phyloP scores from a whole-genome alignment of 2,797 vertebrate genomes.

The Chloroceryle amazona region DNA sequence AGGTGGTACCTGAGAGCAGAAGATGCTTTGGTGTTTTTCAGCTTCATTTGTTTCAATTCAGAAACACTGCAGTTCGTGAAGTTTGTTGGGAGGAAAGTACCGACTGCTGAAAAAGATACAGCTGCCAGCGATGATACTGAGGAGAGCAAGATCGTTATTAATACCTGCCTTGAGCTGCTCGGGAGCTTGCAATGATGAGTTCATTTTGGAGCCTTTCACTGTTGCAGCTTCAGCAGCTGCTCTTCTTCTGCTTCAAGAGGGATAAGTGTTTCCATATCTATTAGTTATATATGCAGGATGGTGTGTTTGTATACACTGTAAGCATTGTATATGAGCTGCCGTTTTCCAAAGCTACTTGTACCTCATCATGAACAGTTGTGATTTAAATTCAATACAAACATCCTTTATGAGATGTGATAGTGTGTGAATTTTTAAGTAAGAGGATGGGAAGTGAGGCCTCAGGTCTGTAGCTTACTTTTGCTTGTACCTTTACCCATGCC shows the following conservation, averaged over 20 bases:
- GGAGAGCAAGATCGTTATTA: neutral
- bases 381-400: slow-evolving; percentile 47
- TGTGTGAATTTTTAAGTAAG: slow-evolving; percentile 42
- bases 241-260: neutral
- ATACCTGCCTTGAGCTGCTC: slow-evolving; percentile 41
- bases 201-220: neutral
- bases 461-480: neutral
- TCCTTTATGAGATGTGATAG: slow-evolving; percentile 37
- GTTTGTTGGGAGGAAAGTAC: slow-evolving; percentile 15
- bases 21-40: slow-evolving; percentile 32
- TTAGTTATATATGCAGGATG: neutral
- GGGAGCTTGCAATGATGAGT: neutral
- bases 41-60: slow-evolving; percentile 47
- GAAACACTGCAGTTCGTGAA: slow-evolving; percentile 4
- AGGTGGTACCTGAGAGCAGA: slow-evolving; percentile 20
- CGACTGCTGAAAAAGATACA: slow-evolving; percentile 4
- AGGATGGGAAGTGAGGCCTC: neutral
- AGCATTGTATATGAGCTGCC: neutral
- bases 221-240: slow-evolving; percentile 27
- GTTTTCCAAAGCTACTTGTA: slow-evolving; percentile 67
- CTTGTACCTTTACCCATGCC: neutral
- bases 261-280: neutral
- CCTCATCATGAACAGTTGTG: slow-evolving; percentile 32
- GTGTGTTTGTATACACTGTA: slow-evolving; percentile 4
- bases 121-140: neutral